Percentiles rank a stretch among this genome's conserved stretches.
phyloP scores from a whole-genome alignment of 1,140 invertebrate species.

The Nymphalis io region DNA sequence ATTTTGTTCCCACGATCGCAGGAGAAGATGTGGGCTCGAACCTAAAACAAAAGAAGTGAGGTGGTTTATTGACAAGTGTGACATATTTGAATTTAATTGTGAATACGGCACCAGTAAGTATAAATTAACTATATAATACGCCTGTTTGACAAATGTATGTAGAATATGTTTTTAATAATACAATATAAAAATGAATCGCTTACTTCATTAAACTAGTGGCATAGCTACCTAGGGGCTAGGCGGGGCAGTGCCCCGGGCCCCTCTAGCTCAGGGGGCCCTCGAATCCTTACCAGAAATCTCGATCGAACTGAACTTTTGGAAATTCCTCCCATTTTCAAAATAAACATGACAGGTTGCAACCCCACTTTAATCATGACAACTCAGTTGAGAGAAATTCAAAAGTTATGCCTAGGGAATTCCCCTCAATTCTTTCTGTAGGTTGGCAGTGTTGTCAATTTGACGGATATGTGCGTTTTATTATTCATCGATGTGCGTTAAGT shows the following conservation, averaged over 20 bases:
- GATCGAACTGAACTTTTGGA: too few species aligned
- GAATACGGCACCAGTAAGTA: slow-evolving; percentile 61
- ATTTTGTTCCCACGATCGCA: slow-evolving; percentile 49
- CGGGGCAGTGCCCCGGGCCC: too few species aligned
- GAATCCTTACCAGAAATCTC: too few species aligned
- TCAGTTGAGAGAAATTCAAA: slow-evolving; percentile 19
- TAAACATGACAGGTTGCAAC: too few species aligned
- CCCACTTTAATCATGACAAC: slow-evolving; percentile 11
- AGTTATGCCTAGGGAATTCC: slow-evolving; percentile 15
- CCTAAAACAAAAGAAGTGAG: slow-evolving; percentile 48
- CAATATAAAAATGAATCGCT: too few species aligned
- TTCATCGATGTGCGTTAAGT: background rate
- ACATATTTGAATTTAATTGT: slow-evolving; percentile 68
- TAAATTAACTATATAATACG: background rate
- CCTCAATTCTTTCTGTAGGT: slow-evolving; percentile 12
- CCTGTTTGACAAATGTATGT: too few species aligned
- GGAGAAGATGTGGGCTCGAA: slow-evolving; percentile 51
- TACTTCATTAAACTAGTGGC: too few species aligned
- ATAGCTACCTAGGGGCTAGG: too few species aligned
- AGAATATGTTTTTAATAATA: too few species aligned
- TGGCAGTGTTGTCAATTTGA: slow-evolving; percentile 17
- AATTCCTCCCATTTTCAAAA: too few species aligned
- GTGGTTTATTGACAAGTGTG: slow-evolving; percentile 63
- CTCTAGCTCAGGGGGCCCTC: too few species aligned
- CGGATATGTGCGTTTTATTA: slow-evolving; percentile 7